These are phyloP conservation scores for Euplexia lucipara DNA, from an alignment of 2,888 invertebrate genomes.

Conservation along the genomic window DNA sequence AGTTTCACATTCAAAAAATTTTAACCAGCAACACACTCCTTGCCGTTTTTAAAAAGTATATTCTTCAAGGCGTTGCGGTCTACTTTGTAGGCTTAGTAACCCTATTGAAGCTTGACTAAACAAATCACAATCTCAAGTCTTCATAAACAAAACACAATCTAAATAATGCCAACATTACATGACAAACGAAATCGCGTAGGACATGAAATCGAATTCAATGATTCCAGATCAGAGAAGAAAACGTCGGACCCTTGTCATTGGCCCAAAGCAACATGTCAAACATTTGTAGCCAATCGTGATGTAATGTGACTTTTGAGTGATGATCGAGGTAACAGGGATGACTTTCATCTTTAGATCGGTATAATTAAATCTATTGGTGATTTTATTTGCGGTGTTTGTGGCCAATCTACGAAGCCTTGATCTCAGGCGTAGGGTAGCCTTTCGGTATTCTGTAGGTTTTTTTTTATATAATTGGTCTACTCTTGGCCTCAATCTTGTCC, in stretches of 20 bases:
- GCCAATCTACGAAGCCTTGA: too few relatives aligned
- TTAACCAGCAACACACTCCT: too few relatives aligned
- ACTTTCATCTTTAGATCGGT: background rate
- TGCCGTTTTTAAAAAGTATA: too few relatives aligned
- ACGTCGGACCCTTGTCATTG: constrained; percentile 38
- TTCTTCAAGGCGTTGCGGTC: too few relatives aligned
- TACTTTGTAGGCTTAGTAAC: too few relatives aligned
- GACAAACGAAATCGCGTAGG: constrained; percentile 13
- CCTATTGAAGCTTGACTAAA: background rate
- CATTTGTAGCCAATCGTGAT: constrained; percentile 15
- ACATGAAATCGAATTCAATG: constrained; percentile 26
- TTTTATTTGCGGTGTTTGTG: too few relatives aligned
- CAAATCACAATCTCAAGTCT: too few relatives aligned
- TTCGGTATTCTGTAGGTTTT: too few relatives aligned
- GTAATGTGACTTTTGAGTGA: constrained; percentile 17
- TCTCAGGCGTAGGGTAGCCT: too few relatives aligned
- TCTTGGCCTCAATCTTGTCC: too few relatives aligned
- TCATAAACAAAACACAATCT: constrained; percentile 21
- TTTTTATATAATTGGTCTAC: too few relatives aligned
- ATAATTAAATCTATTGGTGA: background rate
- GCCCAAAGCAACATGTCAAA: constrained; percentile 14
- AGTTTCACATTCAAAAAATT: too few relatives aligned
- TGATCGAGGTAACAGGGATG: background rate
- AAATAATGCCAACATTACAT: constrained; percentile 2
- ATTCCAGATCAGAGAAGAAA: constrained; percentile 18